Percentiles rank a stretch among this genome's conserved stretches.
These are phyloP conservation scores for Cryptosula pallasiana DNA, from an alignment of 2,888 invertebrate species.

Conservation along the genomic window DNA sequence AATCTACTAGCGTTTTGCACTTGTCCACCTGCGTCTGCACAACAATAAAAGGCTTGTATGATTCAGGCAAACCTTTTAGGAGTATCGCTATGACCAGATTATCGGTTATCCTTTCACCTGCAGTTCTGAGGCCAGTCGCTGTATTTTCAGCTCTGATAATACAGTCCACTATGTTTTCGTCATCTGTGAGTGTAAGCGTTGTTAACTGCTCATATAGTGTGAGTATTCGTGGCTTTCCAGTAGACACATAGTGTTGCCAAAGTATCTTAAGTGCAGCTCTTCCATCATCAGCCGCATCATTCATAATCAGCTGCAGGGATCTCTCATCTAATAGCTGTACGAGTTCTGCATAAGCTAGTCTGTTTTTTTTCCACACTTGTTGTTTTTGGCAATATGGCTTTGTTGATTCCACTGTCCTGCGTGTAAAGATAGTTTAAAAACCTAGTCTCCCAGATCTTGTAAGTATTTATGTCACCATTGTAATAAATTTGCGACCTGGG, in stretches of 20 bases:
- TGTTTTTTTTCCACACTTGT: no score
- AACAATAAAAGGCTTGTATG: slow-evolving; percentile 28
- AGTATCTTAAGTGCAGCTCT: slow-evolving; percentile 30
- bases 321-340: slow-evolving; percentile 31
- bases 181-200: background rate
- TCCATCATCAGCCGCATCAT: slow-evolving; percentile 31
- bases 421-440: no score
- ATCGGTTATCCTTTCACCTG: slow-evolving; percentile 28
- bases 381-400: no score
- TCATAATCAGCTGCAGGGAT: slow-evolving; percentile 29
- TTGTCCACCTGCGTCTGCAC: slow-evolving; percentile 27
- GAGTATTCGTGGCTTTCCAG: background rate
- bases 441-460: no score
- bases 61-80: slow-evolving; percentile 29
- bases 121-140: slow-evolving; percentile 24
- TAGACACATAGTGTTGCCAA: slow-evolving; percentile 25
- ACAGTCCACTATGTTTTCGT: background rate
- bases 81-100: slow-evolving; percentile 30
- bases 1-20: slow-evolving; percentile 25
- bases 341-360: slow-evolving; percentile 27
- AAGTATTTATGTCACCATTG: no score
- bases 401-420: no score
- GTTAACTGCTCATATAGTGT: slow-evolving; percentile 4
- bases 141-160: background rate
- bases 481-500: no score